A percentile compares a stretch with the other conserved stretches of the same genome.
These are phyloP conservation scores for Periophthalmus magnuspinnatus DNA, from an alignment of 2,797 vertebrate genomes.

Conservation along the genomic window DNA sequence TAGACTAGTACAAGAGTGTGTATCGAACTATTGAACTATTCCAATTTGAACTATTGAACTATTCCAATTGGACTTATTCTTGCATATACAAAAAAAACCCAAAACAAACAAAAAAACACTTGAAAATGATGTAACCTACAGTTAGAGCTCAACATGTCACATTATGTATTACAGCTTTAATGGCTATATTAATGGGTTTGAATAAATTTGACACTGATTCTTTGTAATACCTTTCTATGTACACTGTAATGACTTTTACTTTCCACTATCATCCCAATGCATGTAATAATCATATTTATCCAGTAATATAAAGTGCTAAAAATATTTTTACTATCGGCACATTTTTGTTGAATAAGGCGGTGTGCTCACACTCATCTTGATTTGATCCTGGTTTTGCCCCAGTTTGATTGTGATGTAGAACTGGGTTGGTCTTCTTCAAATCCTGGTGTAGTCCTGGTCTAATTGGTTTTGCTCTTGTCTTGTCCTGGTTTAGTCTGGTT, in stretches of 20 bases:
- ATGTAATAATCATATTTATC: background rate
- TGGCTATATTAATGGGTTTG: background rate
- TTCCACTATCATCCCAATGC: background rate
- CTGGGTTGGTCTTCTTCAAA: too few species aligned
- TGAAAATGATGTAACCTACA: background rate
- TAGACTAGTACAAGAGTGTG: too few species aligned
- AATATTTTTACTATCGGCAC: background rate
- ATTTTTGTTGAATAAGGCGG: background rate
- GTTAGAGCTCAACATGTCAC: background rate
- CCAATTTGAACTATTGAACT: too few species aligned
- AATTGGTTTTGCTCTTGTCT: too few species aligned
- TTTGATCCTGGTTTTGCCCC: too few species aligned
- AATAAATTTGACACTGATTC: background rate
- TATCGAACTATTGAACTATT: too few species aligned
- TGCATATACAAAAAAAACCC: too few species aligned
- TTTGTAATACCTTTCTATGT: background rate
- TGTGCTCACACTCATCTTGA: too few species aligned
- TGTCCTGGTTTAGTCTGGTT: background rate
- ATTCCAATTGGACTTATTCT: too few species aligned
- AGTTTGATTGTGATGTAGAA: too few species aligned
- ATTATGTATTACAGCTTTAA: background rate
- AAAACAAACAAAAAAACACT: background rate
- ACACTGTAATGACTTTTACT: background rate
- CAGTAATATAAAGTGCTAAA: background rate
- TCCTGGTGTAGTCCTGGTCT: background rate